Percentiles rank a stretch among this genome's conserved stretches.
Conservation (phyloP, 2,113 vertebrate genomes). For the Vimba vimba region DNA sequence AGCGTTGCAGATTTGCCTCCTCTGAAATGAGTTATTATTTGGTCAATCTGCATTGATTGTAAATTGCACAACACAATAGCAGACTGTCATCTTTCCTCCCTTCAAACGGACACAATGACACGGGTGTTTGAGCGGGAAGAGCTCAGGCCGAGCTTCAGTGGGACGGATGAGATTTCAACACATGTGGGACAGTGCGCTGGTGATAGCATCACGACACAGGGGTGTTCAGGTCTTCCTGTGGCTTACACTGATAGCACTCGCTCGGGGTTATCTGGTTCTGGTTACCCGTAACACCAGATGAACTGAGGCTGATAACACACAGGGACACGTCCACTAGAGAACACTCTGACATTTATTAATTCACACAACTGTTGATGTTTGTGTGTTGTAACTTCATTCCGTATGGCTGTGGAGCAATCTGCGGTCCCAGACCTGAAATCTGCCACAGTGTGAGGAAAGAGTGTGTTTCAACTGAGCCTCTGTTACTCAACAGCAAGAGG, state of each 20-base stretch:
- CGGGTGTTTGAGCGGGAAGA: constrained; percentile 47
- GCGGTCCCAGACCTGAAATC: constrained; percentile 79
- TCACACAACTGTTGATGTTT: constrained; percentile 33
- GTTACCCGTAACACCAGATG: constrained; percentile 37
- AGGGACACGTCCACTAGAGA: neutral
- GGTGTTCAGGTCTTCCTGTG: constrained; percentile 79
- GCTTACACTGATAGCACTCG: constrained; percentile 64
- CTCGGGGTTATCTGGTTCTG: too few relatives aligned
- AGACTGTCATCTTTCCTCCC: constrained; percentile 19
- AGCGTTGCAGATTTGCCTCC: neutral
- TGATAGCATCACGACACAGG: constrained; percentile 68
- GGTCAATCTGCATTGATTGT: neutral
- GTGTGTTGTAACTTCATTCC: constrained; percentile 74
- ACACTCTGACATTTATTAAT: neutral
- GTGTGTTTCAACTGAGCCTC: constrained; percentile 71
- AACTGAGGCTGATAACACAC: constrained; percentile 44
- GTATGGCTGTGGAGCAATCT: constrained; percentile 76
- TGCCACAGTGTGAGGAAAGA: constrained; percentile 79
- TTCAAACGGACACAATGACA: constrained; percentile 58
- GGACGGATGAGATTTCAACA: constrained; percentile 80
- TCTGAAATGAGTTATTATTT: neutral
- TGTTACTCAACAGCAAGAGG: constrained; percentile 71
- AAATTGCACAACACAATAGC: neutral
- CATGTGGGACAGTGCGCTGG: constrained; percentile 69
- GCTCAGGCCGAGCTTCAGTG: constrained; percentile 59